phyloP scores from a whole-genome alignment of 2,113 vertebrate species.

The Callospermophilus lateralis region DNA sequence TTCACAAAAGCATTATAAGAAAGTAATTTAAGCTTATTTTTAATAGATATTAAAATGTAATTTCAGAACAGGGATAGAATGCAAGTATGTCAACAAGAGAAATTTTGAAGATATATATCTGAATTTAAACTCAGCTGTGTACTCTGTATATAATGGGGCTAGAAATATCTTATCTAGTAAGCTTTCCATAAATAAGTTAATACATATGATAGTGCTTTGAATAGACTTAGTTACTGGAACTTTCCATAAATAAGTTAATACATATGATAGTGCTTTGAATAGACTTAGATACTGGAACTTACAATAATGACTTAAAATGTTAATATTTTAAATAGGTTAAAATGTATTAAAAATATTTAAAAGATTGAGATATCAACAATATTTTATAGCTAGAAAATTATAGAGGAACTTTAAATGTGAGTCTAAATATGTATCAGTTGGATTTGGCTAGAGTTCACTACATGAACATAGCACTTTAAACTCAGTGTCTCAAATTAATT shows the following conservation, averaged over 20 bases:
- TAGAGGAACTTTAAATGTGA: background rate
- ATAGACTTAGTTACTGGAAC: background rate
- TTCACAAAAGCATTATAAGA: background rate
- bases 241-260: background rate
- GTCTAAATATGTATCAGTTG: background rate
- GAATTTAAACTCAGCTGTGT: background rate
- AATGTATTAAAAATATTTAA: background rate
- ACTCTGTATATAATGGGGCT: background rate
- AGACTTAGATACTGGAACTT: background rate
- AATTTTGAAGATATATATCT: background rate
- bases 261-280: background rate
- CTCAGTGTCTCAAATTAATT: background rate
- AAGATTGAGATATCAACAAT: background rate
- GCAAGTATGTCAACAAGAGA: background rate
- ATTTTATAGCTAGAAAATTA: background rate
- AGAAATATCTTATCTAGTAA: background rate
- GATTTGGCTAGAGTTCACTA: background rate
- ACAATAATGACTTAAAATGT: background rate
- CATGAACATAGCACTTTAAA: background rate
- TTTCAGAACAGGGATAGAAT: background rate
- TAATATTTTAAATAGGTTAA: slow-evolving; percentile 1
- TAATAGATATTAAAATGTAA: background rate
- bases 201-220: background rate
- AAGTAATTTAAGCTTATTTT: slow-evolving; percentile 13
- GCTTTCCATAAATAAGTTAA: background rate